Evolutionary conservation across 2,888 invertebrate species (phyloP), one percentile per base, ranked within the genome.

Genomic region (Lordiphosa fenestrarum): DNA sequence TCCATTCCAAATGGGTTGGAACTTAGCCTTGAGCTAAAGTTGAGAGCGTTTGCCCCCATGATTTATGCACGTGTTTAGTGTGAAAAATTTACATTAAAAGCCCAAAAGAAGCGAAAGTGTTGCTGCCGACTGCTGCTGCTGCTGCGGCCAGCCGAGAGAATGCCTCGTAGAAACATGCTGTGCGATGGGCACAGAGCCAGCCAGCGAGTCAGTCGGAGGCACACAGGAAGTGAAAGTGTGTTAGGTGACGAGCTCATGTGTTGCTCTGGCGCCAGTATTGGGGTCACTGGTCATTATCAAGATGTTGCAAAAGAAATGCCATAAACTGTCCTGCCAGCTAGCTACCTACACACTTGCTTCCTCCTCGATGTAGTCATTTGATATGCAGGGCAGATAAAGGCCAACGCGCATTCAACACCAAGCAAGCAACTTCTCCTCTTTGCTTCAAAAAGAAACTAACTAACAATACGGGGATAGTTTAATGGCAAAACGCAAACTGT

Each of bases 21-120:
- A 72, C 66, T 82, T 83, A 80, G 78, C 78, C 78, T 80, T 80
- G 85, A 80, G 78, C 73, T 65, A 72, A 75, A 84, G 83, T 68
- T 67, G 77, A 57, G 64, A 58, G 21, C 54, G 55, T 38, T 49
- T 48, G 51, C 50, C 54, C 47, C 70, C 63, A 83, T 80, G 85
- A 80, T 83, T 80, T 85, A 80, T 80, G 80, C 85, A 84, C 69
- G 84, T 83, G 84, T 84, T 85, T 76, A 73, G 80, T 85, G 85
- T 76, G 73, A 83, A 84, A 83, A 85, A 75, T 84, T 52, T 67
- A 64, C 73, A 84, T 83, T 84, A 80, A 83, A 85, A 76, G 69
- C 83, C 67, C 62, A 67, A 73, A 39, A 47, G 55, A 40, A 58
- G 75, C 64, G 83, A 78, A 78, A 82, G 77, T 71, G 75, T 80